Evolutionary conservation across 2,113 vertebrate species (phyloP).

Genomic region (Myrmecobius fasciatus): DNA sequence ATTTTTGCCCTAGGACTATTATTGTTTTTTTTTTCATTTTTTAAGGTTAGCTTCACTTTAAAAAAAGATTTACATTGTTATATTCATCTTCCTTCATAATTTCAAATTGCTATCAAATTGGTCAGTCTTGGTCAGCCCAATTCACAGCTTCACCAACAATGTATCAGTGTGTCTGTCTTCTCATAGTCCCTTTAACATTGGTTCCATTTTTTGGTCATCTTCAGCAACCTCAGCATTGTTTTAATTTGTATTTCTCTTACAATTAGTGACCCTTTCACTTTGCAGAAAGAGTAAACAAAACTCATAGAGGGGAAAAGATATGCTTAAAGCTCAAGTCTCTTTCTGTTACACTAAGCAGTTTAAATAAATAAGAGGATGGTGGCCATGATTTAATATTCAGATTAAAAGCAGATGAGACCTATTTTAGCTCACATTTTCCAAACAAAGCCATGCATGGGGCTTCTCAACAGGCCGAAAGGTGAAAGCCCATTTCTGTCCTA

Average conservation of each 20-base stretch:
- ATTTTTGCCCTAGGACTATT: neutral
- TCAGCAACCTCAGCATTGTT: neutral
- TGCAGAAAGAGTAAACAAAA: neutral
- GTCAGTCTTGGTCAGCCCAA: neutral
- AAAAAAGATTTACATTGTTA: neutral
- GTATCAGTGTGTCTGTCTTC: neutral
- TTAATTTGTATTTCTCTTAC: neutral
- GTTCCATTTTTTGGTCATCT: neutral
- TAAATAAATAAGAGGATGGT: conserved; percentile 40
- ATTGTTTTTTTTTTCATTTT: neutral
- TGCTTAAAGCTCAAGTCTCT: conserved; percentile 20
- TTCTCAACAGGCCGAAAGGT: neutral
- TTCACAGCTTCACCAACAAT: neutral
- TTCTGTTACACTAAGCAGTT: neutral
- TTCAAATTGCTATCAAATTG: neutral
- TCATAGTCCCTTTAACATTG: neutral
- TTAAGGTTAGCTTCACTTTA: neutral
- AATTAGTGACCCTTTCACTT: neutral
- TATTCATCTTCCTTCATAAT: neutral
- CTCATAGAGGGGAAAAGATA: neutral
- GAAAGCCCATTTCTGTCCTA: neutral
- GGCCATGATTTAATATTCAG: conserved; percentile 45
- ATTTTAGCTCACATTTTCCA: neutral
- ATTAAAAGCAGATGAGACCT: neutral
- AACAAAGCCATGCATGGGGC: neutral